These are phyloP conservation scores for Rhadina sibilatrix DNA, from an alignment of 2,113 vertebrate genomes.

Conservation along the genomic window DNA sequence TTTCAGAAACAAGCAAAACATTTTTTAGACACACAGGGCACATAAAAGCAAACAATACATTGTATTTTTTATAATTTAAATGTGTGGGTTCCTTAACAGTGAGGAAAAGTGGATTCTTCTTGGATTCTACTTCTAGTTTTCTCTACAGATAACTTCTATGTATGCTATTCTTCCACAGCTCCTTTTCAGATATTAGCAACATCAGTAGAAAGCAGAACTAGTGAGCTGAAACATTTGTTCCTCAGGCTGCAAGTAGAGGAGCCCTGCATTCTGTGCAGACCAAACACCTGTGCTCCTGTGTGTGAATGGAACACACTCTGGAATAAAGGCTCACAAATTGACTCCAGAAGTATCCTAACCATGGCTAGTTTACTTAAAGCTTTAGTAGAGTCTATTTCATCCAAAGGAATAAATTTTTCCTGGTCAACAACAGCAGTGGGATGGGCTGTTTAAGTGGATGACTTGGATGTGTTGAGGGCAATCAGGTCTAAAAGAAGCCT, in stretches of 20 bases:
- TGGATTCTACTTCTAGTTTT: neutral
- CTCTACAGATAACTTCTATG: neutral
- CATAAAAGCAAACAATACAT: neutral
- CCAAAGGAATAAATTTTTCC: neutral
- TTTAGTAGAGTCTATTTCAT: neutral
- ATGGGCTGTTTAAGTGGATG: neutral
- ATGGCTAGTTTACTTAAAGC: neutral
- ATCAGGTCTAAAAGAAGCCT: neutral
- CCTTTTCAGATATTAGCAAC: neutral
- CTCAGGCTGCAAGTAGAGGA: neutral
- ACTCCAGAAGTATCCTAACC: neutral
- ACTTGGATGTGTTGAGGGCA: neutral
- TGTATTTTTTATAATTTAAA: neutral
- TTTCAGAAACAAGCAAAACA: neutral
- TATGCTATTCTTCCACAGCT: neutral
- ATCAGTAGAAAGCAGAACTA: neutral
- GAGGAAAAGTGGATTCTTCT: neutral
- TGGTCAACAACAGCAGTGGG: neutral
- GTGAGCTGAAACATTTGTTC: neutral
- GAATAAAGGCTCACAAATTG: neutral
- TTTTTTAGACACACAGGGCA: neutral
- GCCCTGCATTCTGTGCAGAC: neutral
- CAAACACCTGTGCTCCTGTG: fast-evolving
- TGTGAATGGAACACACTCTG: neutral
- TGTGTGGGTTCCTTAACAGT: neutral